Evolutionary conservation across 2,113 vertebrate genomes (phyloP).

Genomic region (Phoxinus phoxinus): DNA sequence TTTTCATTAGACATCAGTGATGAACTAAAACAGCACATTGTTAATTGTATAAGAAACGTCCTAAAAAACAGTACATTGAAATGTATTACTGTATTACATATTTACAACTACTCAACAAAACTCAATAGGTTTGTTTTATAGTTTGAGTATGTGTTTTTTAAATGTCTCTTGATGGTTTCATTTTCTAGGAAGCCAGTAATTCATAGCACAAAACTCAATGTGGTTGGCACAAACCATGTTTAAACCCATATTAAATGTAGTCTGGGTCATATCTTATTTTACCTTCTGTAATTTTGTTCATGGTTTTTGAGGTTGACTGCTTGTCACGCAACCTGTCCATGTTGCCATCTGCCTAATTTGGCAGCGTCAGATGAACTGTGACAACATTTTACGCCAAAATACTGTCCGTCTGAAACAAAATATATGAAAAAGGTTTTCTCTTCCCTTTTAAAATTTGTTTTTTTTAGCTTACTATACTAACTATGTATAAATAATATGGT

Average conservation of each 20-base stretch:
- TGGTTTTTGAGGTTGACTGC: not conserved
- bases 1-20: too few relatives aligned
- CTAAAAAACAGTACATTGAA: not conserved
- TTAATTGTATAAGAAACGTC: not conserved
- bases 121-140: not conserved
- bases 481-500: not conserved
- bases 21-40: too few relatives aligned
- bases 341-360: not conserved
- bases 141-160: not conserved
- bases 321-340: not conserved
- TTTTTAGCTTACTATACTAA: not conserved
- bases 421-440: not conserved
- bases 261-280: not conserved
- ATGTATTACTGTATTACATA: not conserved
- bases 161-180: not conserved
- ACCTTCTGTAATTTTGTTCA: not conserved
- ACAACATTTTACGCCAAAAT: not conserved
- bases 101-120: too few relatives aligned
- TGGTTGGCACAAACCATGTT: not conserved
- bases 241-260: not conserved
- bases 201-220: not conserved
- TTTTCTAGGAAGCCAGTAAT: not conserved
- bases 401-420: not conserved
- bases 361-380: not conserved
- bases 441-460: not conserved